Conservation (phyloP, 2,888 invertebrate species). For the Girardia tigrina region DNA sequence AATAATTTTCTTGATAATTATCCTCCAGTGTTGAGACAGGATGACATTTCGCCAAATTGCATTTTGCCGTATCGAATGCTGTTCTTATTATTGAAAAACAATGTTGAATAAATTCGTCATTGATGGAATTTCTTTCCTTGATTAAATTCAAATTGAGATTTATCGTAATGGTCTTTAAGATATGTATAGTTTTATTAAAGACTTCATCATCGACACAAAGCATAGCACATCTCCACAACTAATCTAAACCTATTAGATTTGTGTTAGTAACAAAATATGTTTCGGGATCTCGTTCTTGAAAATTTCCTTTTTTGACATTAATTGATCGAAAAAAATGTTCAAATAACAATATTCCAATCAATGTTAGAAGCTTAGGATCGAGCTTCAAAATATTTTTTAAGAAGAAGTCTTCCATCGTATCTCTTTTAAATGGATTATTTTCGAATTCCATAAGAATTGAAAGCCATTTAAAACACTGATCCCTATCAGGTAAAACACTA, state of each 20-base stretch:
- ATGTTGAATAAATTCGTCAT: conserved; percentile 13
- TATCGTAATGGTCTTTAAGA: neutral
- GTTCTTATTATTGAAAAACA: neutral
- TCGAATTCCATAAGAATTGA: neutral
- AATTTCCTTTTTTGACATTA: neutral
- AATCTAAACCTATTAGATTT: neutral
- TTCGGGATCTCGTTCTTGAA: neutral
- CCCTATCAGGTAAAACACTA: neutral
- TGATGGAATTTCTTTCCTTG: neutral
- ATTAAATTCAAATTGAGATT: neutral
- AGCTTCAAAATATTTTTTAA: neutral
- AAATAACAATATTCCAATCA: neutral
- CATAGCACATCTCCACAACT: conserved; percentile 18
- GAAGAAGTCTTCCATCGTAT: neutral
- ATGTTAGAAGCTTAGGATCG: neutral
- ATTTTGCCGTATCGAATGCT: conserved; percentile 6
- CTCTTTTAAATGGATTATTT: neutral
- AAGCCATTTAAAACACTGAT: conserved; percentile 3
- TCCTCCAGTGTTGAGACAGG: too few species aligned
- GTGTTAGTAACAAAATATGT: neutral
- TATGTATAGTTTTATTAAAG: neutral
- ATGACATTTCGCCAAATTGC: too few species aligned
- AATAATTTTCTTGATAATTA: too few species aligned
- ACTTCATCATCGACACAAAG: conserved; percentile 14
- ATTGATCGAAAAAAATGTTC: neutral